Evolutionary conservation across 2,888 invertebrate species (phyloP).

Genomic region (Acronicta leporina): DNA sequence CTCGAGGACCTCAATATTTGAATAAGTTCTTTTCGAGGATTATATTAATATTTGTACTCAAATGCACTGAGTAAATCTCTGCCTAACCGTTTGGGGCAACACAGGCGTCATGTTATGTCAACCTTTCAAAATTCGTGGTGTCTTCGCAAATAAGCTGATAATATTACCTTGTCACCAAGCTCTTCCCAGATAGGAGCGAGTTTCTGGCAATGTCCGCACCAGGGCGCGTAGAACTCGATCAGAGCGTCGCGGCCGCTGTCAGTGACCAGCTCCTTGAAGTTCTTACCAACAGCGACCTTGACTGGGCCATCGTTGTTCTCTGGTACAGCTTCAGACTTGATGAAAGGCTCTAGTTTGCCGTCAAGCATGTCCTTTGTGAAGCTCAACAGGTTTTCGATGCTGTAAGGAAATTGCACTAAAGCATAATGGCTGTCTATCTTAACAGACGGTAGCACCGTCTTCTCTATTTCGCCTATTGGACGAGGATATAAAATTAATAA

Average conservation of each 20-base stretch:
- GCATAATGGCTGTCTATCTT: too few species aligned
- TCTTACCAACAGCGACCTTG: conserved; percentile 97
- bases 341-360: conserved; percentile 95
- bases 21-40: too few species aligned
- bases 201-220: conserved; percentile 99
- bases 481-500: too few species aligned
- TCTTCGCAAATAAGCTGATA: background rate
- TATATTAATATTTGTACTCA: too few species aligned
- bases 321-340: conserved; percentile 98
- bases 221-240: conserved; percentile 99
- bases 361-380: conserved; percentile 95
- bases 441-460: too few species aligned
- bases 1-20: too few species aligned
- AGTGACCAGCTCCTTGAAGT: conserved; percentile 97
- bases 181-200: conserved; percentile 98
- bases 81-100: too few species aligned
- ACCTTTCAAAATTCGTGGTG: background rate
- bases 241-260: conserved; percentile 97
- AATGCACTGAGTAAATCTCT: too few species aligned
- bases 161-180: conserved; percentile 93
- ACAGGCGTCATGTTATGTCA: too few species aligned
- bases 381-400: conserved; percentile 94
- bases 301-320: conserved; percentile 95
- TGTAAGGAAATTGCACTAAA: conserved; percentile 65
- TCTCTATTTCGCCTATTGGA: too few species aligned